Evolutionary conservation across 2,888 invertebrate species (phyloP).

Genomic region (Myopa tessellatipennis): DNA sequence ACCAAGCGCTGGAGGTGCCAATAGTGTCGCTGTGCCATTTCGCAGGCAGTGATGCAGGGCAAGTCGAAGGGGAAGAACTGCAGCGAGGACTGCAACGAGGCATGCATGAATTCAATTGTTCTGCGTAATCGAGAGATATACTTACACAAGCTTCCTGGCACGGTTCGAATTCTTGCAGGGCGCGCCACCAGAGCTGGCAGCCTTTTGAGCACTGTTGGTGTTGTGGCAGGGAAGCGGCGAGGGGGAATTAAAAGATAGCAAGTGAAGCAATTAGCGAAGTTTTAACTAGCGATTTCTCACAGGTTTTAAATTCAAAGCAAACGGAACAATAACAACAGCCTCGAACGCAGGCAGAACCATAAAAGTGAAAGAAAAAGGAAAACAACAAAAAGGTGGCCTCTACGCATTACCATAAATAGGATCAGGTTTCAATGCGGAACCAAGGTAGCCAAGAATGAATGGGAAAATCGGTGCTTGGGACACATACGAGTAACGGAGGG

Average conservation of each 20-base stretch:
- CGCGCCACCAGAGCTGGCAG: conserved; percentile 82
- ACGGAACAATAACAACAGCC: not conserved
- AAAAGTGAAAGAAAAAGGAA: not conserved
- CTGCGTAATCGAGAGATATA: conserved; percentile 56
- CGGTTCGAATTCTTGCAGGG: conserved; percentile 74
- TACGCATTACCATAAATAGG: not conserved
- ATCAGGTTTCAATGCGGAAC: not conserved
- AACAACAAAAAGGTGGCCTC: not conserved
- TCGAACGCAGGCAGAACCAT: not conserved
- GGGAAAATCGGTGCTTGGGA: not conserved
- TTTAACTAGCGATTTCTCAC: conserved; percentile 24
- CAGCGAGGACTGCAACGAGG: conserved; percentile 52
- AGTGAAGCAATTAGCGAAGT: conserved; percentile 21
- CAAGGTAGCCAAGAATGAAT: not conserved
- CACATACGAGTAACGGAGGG: not conserved
- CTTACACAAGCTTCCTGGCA: conserved; percentile 88
- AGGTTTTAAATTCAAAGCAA: conserved; percentile 38
- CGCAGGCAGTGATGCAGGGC: conserved; percentile 64
- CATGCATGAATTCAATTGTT: conserved; percentile 16
- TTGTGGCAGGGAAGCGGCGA: not conserved
- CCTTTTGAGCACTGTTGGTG: conserved; percentile 79
- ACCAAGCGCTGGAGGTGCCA: conserved; percentile 57
- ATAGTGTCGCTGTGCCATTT: conserved; percentile 60
- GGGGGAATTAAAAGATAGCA: not conserved
- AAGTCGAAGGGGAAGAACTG: conserved; percentile 60